Evolutionary conservation across 2,797 vertebrate genomes (phyloP), one percentile per base, ranked within the genome.

Genomic region (Chanos chanos): DNA sequence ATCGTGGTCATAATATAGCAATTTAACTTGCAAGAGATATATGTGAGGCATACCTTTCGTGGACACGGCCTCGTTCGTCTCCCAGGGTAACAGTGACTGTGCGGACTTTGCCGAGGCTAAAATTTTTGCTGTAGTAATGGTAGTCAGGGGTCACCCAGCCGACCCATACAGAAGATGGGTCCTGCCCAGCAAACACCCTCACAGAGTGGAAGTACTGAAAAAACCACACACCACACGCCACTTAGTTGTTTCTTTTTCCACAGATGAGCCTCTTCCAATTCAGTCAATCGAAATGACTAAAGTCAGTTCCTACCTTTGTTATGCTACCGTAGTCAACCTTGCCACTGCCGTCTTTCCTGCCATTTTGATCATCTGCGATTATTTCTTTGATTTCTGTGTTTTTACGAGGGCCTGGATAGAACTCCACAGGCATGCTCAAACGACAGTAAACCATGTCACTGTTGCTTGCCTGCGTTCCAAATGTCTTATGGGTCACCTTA

Each of bases 81-180:
- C 97, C 97, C 74, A 99, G 89, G 25, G 97, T 99, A 56, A 99
- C 92, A 1, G 94, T 99, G 79, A 99, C 95, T 0, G 93, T 97
- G 47, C 92, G 92, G 18, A 90, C 95, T 82, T 92, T 95, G 81
- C 77, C 87, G 65, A 96, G 86, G 84, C 88, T 87, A 88, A 99
- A 98, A 81, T 94, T 89, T 73, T 94, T 94, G 88, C 90, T 94
- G 71, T 96, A 86, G 81, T 92, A 94, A 77, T 99, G 97, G 75
- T 98, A 99, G 81, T 99, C 97, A 0, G 97, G 97, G 18, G 95
- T 94, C 49, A 99, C 97, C 95, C 96, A 99, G 71, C 97, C 97
- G 54, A 99, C 91, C 97, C 97, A 99, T 68, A 97, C 89, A 0
- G 76, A 92, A 7, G 92, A 90, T 1, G 94, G 94, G 67, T 99